These are phyloP conservation scores for Vidua macroura DNA, from an alignment of 2,113 vertebrate species.

Conservation along the genomic window DNA sequence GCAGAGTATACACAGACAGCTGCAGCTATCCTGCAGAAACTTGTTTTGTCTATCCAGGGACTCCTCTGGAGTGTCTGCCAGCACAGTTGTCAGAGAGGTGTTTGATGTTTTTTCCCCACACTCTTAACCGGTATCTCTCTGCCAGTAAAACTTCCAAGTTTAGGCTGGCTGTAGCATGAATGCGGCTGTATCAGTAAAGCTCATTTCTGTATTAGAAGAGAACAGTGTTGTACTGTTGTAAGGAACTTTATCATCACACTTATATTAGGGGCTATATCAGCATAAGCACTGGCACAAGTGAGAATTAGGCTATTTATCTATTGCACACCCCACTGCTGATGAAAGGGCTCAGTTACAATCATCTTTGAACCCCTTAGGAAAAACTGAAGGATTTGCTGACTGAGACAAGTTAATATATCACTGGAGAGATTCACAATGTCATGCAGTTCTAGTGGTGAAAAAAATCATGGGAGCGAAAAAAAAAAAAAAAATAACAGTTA, in stretches of 20 bases:
- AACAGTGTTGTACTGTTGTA: background rate
- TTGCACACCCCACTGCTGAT: background rate
- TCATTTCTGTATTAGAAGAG: background rate
- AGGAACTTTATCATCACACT: slow-evolving; percentile 20
- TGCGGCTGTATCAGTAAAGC: background rate
- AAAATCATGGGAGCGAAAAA: background rate
- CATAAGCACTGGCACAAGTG: background rate
- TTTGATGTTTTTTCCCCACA: background rate
- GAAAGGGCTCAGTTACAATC: background rate
- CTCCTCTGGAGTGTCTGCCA: background rate
- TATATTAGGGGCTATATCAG: background rate
- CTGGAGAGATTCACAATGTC: background rate
- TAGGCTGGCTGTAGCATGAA: background rate
- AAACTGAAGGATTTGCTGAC: background rate
- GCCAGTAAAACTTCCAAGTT: slow-evolving; percentile 52
- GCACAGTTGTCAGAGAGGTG: background rate
- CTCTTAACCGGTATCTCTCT: background rate
- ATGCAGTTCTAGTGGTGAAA: background rate
- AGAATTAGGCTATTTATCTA: slow-evolving; percentile 6
- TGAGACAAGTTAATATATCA: background rate
- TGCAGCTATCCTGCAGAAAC: background rate
- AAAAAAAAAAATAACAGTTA: background rate
- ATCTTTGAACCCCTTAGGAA: background rate
- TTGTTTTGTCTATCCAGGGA: slow-evolving; percentile 22
- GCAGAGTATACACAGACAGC: background rate